phyloP scores from a whole-genome alignment of 1,140 invertebrate genomes.

The Rhagoletis zephyria region DNA sequence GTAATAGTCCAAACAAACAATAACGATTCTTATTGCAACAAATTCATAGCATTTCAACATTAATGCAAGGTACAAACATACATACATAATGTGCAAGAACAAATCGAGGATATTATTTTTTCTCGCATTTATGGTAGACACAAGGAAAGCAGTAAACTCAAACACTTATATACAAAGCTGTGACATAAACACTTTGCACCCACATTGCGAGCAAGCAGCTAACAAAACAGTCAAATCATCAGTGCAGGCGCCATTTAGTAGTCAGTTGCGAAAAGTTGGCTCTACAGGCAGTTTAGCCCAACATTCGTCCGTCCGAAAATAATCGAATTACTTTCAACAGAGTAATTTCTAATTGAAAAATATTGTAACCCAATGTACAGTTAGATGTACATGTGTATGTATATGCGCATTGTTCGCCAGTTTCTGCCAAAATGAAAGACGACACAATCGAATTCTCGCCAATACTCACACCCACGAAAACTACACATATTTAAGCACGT shows the following conservation, averaged over 20 bases:
- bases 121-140: too few species aligned
- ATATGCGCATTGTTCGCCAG: background rate
- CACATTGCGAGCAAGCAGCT: background rate
- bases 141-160: too few species aligned
- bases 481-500: too few species aligned
- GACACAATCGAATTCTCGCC: background rate
- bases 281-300: background rate
- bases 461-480: too few species aligned
- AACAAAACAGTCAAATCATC: background rate
- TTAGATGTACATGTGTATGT: background rate
- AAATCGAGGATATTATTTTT: too few species aligned
- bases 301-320: conserved; percentile 69
- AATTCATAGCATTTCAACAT: too few species aligned
- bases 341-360: conserved; percentile 74
- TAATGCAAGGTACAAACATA: too few species aligned
- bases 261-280: background rate
- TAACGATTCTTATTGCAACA: too few species aligned
- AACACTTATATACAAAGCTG: too few species aligned
- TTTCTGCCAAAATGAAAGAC: background rate
- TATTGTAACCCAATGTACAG: conserved; percentile 69
- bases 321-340: conserved; percentile 74
- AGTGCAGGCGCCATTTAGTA: conserved; percentile 14
- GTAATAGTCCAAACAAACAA: too few species aligned
- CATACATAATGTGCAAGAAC: too few species aligned
- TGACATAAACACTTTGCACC: background rate